A percentile compares a stretch with the other conserved stretches of the same genome.
phyloP scores from a whole-genome alignment of 2,888 invertebrate genomes.

The Acanthacorydalis orientalis region DNA sequence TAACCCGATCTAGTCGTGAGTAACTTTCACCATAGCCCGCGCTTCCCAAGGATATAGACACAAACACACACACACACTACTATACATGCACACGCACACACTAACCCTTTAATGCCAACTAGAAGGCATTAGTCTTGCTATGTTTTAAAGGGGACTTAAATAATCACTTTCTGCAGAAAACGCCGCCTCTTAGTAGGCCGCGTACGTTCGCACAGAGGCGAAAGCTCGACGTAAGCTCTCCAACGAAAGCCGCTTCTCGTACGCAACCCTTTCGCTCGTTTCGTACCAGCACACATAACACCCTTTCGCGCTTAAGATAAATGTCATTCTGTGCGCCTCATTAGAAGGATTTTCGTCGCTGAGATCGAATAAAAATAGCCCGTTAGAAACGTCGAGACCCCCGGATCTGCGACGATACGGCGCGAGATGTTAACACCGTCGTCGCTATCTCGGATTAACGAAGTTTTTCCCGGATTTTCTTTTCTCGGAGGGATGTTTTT shows the following conservation, averaged over 20 bases:
- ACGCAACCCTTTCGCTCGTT: constrained; percentile 4
- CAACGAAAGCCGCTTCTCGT: not conserved
- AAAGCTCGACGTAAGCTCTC: not conserved
- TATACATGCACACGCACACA: not conserved
- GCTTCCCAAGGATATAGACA: no score
- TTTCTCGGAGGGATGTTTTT: constrained; percentile 8
- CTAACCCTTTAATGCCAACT: constrained; percentile 22
- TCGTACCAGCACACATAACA: not conserved
- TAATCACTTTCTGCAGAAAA: constrained; percentile 19
- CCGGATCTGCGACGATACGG: constrained; percentile 18
- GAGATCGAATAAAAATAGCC: constrained; percentile 6
- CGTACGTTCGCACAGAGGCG: not conserved
- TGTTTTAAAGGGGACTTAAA: constrained; percentile 26
- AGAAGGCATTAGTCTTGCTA: constrained; percentile 25
- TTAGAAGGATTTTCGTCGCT: constrained; percentile 16
- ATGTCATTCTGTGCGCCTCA: constrained; percentile 25
- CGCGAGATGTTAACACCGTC: constrained; percentile 21
- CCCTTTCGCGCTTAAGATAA: constrained; percentile 24
- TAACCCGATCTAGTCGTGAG: no score
- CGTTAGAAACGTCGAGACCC: not conserved
- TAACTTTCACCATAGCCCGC: no score
- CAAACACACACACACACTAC: no score
- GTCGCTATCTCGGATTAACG: constrained; percentile 16
- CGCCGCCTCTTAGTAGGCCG: constrained; percentile 19
- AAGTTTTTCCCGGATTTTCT: constrained; percentile 18